Evolutionary conservation across 2,797 vertebrate genomes (phyloP).

Genomic region (Pangasius sanitwongsei): DNA sequence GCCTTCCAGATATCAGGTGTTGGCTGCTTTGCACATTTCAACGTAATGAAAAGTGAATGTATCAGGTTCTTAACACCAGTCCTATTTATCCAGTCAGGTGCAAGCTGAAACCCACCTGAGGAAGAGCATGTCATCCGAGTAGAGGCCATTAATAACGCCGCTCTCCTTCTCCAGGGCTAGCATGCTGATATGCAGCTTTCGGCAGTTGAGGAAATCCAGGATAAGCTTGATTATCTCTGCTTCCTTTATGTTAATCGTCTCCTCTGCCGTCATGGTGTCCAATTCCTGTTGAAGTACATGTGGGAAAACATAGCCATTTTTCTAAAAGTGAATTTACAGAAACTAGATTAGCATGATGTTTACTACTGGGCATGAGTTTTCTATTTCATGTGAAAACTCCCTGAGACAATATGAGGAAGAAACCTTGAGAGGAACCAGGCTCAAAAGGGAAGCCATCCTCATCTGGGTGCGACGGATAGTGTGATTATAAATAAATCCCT

Average conservation of each 20-base stretch:
- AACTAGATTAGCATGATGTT: neutral
- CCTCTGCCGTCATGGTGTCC: constrained; percentile 91
- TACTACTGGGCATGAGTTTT: neutral
- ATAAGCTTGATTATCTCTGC: constrained; percentile 95
- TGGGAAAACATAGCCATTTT: neutral
- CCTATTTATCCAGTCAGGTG: neutral
- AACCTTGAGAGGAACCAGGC: too few species aligned
- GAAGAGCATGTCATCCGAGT: constrained; percentile 98
- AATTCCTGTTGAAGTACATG: neutral
- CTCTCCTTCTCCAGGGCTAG: constrained; percentile 95
- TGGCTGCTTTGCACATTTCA: neutral
- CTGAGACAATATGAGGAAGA: too few species aligned
- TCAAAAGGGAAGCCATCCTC: too few species aligned
- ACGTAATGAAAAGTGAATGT: neutral
- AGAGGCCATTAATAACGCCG: constrained; percentile 94
- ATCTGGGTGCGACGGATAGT: too few species aligned
- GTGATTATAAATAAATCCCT: too few species aligned
- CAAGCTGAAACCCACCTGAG: constrained; percentile 79
- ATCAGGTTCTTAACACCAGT: neutral
- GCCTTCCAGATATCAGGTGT: neutral
- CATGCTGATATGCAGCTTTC: constrained; percentile 98
- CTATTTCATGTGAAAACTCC: neutral
- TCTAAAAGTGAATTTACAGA: too few species aligned
- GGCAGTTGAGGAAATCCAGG: constrained; percentile 92
- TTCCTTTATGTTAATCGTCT: constrained; percentile 95